phyloP scores from a whole-genome alignment of 2,113 vertebrate genomes.

The Propithecus coquereli region DNA sequence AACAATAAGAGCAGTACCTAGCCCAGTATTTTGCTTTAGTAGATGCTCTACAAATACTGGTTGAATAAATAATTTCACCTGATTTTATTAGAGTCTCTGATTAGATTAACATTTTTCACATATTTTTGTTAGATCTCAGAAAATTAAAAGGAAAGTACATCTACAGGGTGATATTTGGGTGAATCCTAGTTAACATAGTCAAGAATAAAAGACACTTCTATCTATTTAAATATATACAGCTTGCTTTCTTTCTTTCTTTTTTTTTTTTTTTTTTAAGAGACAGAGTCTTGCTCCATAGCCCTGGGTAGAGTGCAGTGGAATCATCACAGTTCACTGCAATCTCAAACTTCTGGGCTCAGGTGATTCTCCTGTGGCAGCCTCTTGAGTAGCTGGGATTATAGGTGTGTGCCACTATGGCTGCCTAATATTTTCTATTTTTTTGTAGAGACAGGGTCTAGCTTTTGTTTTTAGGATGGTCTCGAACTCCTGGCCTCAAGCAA shows the following conservation, averaged over 20 bases:
- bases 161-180: background rate
- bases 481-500: no score
- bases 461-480: no score
- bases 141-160: background rate
- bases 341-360: no score
- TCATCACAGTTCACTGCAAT: no score
- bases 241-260: background rate
- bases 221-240: background rate
- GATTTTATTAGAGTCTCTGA: background rate
- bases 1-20: background rate
- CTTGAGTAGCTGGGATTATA: no score
- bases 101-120: background rate
- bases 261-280: no score
- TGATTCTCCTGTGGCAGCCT: no score
- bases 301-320: no score
- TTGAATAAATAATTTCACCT: background rate
- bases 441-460: no score
- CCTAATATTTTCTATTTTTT: no score
- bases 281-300: no score
- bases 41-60: background rate
- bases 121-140: background rate
- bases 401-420: no score
- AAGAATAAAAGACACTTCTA: background rate
- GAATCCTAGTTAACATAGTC: background rate
- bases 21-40: background rate